phyloP scores from a whole-genome alignment of 35 echinoderm and acorn worm genomes.

The Anneissia japonica region DNA sequence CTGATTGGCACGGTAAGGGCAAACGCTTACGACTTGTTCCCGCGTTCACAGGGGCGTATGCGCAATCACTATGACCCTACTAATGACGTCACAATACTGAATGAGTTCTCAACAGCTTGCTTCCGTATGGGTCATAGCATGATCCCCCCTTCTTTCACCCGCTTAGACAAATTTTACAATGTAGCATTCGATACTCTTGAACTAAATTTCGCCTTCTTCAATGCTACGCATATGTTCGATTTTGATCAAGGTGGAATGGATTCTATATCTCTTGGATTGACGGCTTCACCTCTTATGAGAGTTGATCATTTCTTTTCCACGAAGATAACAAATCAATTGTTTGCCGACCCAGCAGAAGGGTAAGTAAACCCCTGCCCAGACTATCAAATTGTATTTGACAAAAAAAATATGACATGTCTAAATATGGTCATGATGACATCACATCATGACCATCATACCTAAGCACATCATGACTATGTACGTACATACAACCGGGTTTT shows the following conservation, averaged over 20 bases:
- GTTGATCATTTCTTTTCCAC: slow-evolving; percentile 48
- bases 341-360: slow-evolving; percentile 46
- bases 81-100: slow-evolving; percentile 42
- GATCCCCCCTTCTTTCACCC: slow-evolving; percentile 29
- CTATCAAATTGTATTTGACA: too few species aligned
- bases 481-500: too few species aligned
- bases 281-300: slow-evolving; percentile 29
- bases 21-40: background rate
- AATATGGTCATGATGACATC: too few species aligned
- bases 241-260: slow-evolving; percentile 66
- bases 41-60: background rate
- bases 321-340: slow-evolving; percentile 39
- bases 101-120: slow-evolving; percentile 55
- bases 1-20: slow-evolving; percentile 37
- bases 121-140: slow-evolving; percentile 81
- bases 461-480: too few species aligned
- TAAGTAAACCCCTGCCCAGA: too few species aligned
- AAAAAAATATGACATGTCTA: too few species aligned
- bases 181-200: background rate
- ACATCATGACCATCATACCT: too few species aligned
- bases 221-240: slow-evolving; percentile 58
- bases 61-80: slow-evolving; percentile 37
- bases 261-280: slow-evolving; percentile 60
- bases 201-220: slow-evolving; percentile 65
- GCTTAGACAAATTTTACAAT: slow-evolving; percentile 23